Evolutionary conservation across 2,888 invertebrate genomes (phyloP).

Genomic region (Ecliptopera silaceata): DNA sequence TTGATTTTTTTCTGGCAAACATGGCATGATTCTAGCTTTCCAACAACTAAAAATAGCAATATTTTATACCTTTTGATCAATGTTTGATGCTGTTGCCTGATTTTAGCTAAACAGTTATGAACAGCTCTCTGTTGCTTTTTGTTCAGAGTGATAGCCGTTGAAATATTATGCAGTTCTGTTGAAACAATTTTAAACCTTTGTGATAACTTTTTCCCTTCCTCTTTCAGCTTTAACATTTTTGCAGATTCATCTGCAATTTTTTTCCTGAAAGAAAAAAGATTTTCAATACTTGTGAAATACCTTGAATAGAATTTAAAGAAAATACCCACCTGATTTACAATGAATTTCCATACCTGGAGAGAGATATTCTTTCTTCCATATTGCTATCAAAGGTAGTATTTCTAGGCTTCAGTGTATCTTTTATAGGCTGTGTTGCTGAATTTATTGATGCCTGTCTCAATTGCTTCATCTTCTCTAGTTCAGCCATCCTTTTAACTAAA

Average conservation of each 20-base stretch:
- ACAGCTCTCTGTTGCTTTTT: conserved; percentile 68
- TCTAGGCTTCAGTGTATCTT: conserved; percentile 67
- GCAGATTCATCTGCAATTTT: conserved; percentile 74
- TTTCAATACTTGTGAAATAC: not conserved
- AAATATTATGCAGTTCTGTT: conserved; percentile 68
- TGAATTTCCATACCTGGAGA: conserved; percentile 59
- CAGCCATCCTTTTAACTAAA: conserved; percentile 76
- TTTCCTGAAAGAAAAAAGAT: conserved; percentile 56
- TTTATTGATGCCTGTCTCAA: conserved; percentile 61
- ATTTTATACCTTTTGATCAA: conserved; percentile 67
- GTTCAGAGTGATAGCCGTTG: conserved; percentile 70
- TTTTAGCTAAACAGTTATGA: conserved; percentile 64
- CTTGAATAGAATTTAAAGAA: not conserved
- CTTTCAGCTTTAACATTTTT: conserved; percentile 70
- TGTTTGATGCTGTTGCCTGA: conserved; percentile 70
- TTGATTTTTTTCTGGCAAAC: no score
- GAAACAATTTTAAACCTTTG: conserved; percentile 74
- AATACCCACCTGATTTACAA: not conserved
- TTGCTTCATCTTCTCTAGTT: conserved; percentile 74
- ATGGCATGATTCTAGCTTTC: no score
- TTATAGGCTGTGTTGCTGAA: conserved; percentile 44
- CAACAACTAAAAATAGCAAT: not conserved
- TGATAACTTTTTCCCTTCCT: conserved; percentile 65
- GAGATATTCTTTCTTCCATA: conserved; percentile 67
- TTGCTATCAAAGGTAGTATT: conserved; percentile 53